Evolutionary conservation across 2,888 invertebrate species (phyloP), one percentile per base, ranked within the genome.

Genomic region (Drosophila emarginata): DNA sequence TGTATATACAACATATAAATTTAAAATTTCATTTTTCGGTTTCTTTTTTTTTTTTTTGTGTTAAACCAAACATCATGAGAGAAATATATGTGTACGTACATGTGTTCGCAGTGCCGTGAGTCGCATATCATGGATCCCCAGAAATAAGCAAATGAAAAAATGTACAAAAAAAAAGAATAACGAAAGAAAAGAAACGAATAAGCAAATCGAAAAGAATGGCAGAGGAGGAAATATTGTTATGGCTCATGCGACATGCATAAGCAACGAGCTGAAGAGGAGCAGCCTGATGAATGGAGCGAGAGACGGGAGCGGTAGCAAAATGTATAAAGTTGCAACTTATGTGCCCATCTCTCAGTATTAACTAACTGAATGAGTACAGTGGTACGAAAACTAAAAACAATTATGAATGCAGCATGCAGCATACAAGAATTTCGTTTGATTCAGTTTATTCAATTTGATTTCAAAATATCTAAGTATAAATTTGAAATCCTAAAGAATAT

Each of bases 191-290:
- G 64, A 65, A 79, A 63, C 74, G 74, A 71, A 75, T 59, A 65
- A 71, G 65, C 76, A 76, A 80, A 87, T 77, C 81, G 67, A 75
- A 78, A 77, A 72, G 71, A 76, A 75, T 74, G 73, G 66, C 75
- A 60, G 64, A 57, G 65, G 57, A 71, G 67, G 53, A 81, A 74
- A 87, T 77, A 84, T 88, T 74, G 72, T 84, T 84, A 81, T 83
- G 71, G 76, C 81, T 63, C 82, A 84, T 83, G 86, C 77, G 85
- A 81, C 84, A 75, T 89, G 90, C 78, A 87, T 80, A 85, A 77
- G 72, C 71, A 83, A 77, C 77, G 76, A 61, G 60, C 60, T 32
- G 9, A 51, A 7, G 54, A 64, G 73, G 56, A 65, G 59, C 60
- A 74, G 74, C 72, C 61, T 58, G 74, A 58, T 74, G 61, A 36